These are phyloP conservation scores for Ooceraea biroi DNA, from an alignment of 1,140 invertebrate genomes.

Conservation along the genomic window DNA sequence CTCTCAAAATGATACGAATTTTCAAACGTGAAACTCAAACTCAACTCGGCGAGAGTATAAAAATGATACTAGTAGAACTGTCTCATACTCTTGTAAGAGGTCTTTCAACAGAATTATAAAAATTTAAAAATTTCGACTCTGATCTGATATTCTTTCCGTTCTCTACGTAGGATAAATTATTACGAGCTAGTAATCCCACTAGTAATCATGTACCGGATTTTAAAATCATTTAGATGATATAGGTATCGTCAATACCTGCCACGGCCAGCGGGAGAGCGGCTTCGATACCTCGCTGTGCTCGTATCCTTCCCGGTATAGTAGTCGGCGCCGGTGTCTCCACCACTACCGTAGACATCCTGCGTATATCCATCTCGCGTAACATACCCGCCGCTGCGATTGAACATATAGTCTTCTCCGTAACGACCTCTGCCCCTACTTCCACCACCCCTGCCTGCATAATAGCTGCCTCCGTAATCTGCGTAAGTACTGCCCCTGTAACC, in stretches of 20 bases:
- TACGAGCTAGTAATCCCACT: slow-evolving; percentile 6
- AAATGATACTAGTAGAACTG: slow-evolving; percentile 2
- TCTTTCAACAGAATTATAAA: slow-evolving; percentile 11
- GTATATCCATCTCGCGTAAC: slow-evolving; percentile 82
- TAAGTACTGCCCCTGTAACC: slow-evolving; percentile 85
- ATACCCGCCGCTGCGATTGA: slow-evolving; percentile 79
- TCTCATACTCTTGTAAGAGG: not conserved
- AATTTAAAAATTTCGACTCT: not conserved
- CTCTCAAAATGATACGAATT: slow-evolving; percentile 24
- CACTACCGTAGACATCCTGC: slow-evolving; percentile 81
- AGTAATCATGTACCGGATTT: slow-evolving; percentile 38
- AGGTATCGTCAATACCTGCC: slow-evolving; percentile 85
- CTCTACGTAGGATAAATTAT: not conserved
- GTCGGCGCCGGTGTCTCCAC: slow-evolving; percentile 79
- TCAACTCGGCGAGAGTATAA: not conserved
- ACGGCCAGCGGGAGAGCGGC: slow-evolving; percentile 87
- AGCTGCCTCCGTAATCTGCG: slow-evolving; percentile 84
- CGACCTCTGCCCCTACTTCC: slow-evolving; percentile 82
- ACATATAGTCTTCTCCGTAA: slow-evolving; percentile 81
- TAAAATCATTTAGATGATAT: slow-evolving; percentile 73
- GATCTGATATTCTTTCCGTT: slow-evolving; percentile 2
- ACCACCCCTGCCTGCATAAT: slow-evolving; percentile 84
- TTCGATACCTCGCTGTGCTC: slow-evolving; percentile 86
- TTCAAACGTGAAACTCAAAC: slow-evolving; percentile 35
- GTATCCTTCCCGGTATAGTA: slow-evolving; percentile 85